Percentiles rank a stretch among this genome's conserved stretches.
These are phyloP conservation scores for Tachycineta bicolor DNA, from an alignment of 2,113 vertebrate species.

Conservation along the genomic window DNA sequence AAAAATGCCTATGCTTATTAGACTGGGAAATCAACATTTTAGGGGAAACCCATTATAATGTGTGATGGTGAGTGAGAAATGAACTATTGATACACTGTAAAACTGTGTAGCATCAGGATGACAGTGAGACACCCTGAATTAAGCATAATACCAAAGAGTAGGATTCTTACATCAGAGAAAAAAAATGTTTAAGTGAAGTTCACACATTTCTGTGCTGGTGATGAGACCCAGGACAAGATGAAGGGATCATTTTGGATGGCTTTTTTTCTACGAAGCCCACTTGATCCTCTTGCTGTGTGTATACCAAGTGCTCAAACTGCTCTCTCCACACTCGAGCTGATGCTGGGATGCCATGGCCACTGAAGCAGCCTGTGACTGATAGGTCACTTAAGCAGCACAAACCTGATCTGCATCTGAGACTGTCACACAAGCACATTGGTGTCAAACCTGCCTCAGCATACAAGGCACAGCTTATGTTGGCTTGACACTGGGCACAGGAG, in stretches of 20 bases:
- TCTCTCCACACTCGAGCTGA: rapidly evolving
- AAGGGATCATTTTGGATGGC: neutral
- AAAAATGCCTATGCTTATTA: neutral
- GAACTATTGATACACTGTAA: neutral
- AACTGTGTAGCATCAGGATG: rapidly evolving
- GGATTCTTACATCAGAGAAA: neutral
- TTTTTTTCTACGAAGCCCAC: rapidly evolving
- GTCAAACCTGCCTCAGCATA: neutral
- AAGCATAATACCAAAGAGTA: neutral
- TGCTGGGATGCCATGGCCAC: neutral
- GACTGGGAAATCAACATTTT: neutral
- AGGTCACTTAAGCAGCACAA: neutral
- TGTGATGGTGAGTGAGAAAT: neutral
- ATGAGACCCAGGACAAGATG: neutral
- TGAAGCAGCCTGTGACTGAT: neutral
- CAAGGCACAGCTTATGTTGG: neutral
- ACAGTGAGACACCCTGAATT: neutral
- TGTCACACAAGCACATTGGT: neutral
- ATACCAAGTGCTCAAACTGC: neutral
- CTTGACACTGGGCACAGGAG: neutral
- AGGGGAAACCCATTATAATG: neutral
- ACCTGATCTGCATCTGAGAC: neutral
- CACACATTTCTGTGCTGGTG: neutral
- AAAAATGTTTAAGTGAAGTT: neutral
- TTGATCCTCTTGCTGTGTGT: neutral